Base-by-base conservation (phyloP, 2,113 vertebrate species). In the Salminus brasiliensis region DNA sequence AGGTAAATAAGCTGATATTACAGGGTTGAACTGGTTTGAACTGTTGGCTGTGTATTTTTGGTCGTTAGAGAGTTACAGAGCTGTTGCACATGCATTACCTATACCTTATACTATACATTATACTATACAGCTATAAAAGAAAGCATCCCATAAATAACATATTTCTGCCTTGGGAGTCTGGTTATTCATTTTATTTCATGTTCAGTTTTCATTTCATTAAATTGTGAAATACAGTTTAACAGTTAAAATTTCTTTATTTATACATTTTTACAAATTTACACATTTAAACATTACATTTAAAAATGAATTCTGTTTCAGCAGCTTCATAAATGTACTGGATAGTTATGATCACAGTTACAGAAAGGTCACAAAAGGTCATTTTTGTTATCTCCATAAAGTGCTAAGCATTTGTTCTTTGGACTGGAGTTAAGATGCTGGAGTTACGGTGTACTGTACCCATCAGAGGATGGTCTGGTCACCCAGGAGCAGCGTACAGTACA, bases 221-320 rank as follows among this genome's bases (percentile, higher is more conserved):
- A 4, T 36, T 5, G 3, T 43, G 6, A 1, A 5, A 43, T 7
- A 43, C 41, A 43, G 3, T 5, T 1, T 12, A 5, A 1, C 3
- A 43, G 41, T 5, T 43, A 8, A 10, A 2, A 11, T 49, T 21
- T 49, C 47, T 21, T 21, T 16, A 47, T 16, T 49, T 49, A 21
- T 32, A 63, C 59, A 21, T 30, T 25, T 25, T 25, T 79, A 85
- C 72, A 79, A 85, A 82, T 47, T 81, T 43, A 76, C 76, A 67
- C 72, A 76, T 87, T 86, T 91, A 85, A 85, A 93, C 81, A 88
- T 43, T 43, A 65, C 18, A 29, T 68, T 76, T 76, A 75, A 32
- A 30, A 41, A n/a, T 85, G 2, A 69, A 82, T 81, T 49, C n/a
- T 49, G 57, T 29, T 60, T 60, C 29, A 60, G 41, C 41, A 43